Base-by-base conservation (phyloP, 1,140 invertebrate species). In the Heterodera carotae region DNA sequence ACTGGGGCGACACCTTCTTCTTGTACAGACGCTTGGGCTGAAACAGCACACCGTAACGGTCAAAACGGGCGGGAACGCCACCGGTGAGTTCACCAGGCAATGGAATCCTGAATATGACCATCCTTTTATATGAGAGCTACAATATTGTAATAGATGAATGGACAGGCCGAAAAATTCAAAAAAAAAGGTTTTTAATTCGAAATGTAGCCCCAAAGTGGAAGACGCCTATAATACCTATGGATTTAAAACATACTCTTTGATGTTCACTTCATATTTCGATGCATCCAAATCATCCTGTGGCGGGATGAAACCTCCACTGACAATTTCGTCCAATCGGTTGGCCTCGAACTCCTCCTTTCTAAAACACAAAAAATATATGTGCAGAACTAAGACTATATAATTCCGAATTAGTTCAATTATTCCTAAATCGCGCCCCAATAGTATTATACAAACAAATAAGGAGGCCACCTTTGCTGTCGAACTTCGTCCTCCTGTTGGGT, bases 1-100 rank as follows among this genome's bases (percentile, higher is more conserved):
- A 87, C 76, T 87, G 85, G 3, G 85, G 85, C 27, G 85, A 87
- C 15, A 88, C 74, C 69, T 87, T 87, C 82, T 88, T 87, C 62
- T 85, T 85, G 83, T 86, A 86, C 31, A 81, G 62, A 25, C 85
- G 67, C 73, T 85, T 84, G 22, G 80, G 81, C 43, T 85, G 83
- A 69, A 73, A 82, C 7, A 87, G 68, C 10, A 78, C 64, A 27
- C 84, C 84, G 59, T 76, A 84, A 48, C 73, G 73, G 74, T 85
- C 85, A 68, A 85, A 86, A 15, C 85, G 76, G 22, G 84, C 76
- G 2, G 82, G 68, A 22, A 85, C 60, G 8, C 84, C 84, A 33
- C 80, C 77, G 18, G 81, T 84, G 36, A 80, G 39, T 75, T 85
- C 84, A 48, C 84, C 84, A 25, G 84, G 84, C n/a, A 85, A 72